phyloP scores from a whole-genome alignment of 2,113 vertebrate species.

The Piliocolobus tephrosceles region DNA sequence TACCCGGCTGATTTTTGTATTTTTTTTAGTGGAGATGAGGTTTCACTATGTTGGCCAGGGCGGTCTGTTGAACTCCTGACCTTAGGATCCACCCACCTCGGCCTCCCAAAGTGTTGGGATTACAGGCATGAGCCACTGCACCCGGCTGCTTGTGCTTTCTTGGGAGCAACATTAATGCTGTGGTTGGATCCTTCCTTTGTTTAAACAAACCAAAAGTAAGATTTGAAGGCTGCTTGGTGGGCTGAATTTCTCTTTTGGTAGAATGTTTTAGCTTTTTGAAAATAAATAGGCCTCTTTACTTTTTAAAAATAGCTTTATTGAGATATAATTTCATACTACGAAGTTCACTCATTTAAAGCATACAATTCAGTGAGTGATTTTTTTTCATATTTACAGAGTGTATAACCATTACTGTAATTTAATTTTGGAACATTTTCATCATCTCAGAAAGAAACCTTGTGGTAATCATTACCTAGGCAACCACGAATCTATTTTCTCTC shows the following conservation, averaged over 20 bases:
- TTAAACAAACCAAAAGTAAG: not conserved
- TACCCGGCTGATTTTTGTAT: too few relatives aligned
- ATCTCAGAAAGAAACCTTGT: not conserved
- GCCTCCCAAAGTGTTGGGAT: too few relatives aligned
- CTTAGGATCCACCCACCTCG: too few relatives aligned
- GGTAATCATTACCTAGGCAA: not conserved
- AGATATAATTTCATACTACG: not conserved
- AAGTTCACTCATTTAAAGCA: not conserved
- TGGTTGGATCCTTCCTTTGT: not conserved
- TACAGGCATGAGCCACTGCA: too few relatives aligned
- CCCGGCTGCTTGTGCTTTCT: not conserved
- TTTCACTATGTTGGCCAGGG: too few relatives aligned
- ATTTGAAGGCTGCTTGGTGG: not conserved
- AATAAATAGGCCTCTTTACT: not conserved
- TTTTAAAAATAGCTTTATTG: constrained; percentile 16
- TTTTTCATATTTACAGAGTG: not conserved
- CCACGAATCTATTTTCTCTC: not conserved
- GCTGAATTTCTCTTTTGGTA: constrained; percentile 5
- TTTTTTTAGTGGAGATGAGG: too few relatives aligned
- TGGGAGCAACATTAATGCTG: not conserved
- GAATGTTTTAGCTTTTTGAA: not conserved
- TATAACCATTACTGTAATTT: not conserved
- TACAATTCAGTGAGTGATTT: constrained; percentile 3
- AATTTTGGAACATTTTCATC: constrained; percentile 26
- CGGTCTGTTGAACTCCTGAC: too few relatives aligned